phyloP scores from a whole-genome alignment of 2,888 invertebrate species.

The Lasius fuliginosus region DNA sequence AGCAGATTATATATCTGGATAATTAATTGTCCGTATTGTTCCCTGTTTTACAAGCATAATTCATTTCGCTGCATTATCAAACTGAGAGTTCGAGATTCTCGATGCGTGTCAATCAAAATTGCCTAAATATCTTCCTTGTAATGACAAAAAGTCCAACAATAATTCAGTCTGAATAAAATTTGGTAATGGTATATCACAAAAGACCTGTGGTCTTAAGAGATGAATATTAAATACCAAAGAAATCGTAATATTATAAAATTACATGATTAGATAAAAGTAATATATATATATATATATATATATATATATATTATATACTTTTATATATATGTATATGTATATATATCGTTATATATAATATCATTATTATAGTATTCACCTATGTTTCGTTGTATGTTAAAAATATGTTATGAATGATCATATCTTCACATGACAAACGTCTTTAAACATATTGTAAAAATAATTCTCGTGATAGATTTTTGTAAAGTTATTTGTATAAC shows the following conservation, averaged over 20 bases:
- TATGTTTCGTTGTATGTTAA: slow-evolving; percentile 6
- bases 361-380: not conserved
- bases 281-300: not conserved
- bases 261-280: slow-evolving; percentile 3
- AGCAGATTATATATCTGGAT: not conserved
- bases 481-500: slow-evolving; percentile 26
- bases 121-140: not conserved
- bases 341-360: not conserved
- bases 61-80: slow-evolving; percentile 12
- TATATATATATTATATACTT: not conserved
- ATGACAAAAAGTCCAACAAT: not conserved
- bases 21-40: not conserved
- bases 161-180: slow-evolving; percentile 11
- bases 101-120: slow-evolving; percentile 11
- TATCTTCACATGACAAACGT: slow-evolving; percentile 23
- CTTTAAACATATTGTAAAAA: slow-evolving; percentile 1
- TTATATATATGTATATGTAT: too few species aligned
- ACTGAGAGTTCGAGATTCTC: not conserved
- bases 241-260: slow-evolving; percentile 11
- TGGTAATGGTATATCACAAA: slow-evolving; percentile 21
- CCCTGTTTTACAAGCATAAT: not conserved
- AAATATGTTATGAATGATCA: slow-evolving; percentile 27
- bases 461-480: not conserved
- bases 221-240: slow-evolving; percentile 2
- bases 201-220: slow-evolving; percentile 11